Base-by-base conservation (phyloP, 2,888 invertebrate genomes). In the Ichneumoninae sp. region DNA sequence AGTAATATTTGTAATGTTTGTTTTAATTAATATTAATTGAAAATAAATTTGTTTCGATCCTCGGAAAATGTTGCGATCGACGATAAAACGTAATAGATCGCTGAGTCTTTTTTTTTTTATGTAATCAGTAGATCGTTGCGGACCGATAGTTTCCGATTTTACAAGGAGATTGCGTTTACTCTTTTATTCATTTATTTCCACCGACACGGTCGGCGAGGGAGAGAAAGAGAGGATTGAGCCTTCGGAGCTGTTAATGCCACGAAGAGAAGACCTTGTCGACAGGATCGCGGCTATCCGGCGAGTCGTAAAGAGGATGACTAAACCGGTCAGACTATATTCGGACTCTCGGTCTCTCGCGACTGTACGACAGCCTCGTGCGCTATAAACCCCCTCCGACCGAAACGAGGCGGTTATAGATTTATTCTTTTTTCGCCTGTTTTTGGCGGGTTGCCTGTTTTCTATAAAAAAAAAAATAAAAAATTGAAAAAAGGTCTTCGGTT, bases 311-410 rank as follows among this genome's bases (percentile, higher is more conserved):
- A 78, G 74, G 87, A 86, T 87, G 87, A 87, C 86, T 87, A 85
- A 87, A 87, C 82, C 82, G 80, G 82, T 85, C 87, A 82, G 86
- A 86, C 86, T 87, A 87, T 87, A 87, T 87, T 87, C 87, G 86
- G 87, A 82, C 68, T 75, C 86, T 82, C 75, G 80, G 40, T 54
- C 70, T 80, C 74, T 79, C 68, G 86, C 84, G 57, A 79, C 77
- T 44, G 1, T 72, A 77, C 52, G 84, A n/a, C n/a, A 44, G 30
- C 74, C 47, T 47, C 74, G 62, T 62, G 62, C 68, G 78, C 86
- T 85, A 78, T 75, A 80, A 68, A 82, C 84, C 80, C 76, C 85
- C 44, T 44, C 60, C 52, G 69, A 84, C 69, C 62, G 57, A 71
- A 57, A 36, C 50, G 71, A 16, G 26, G 47, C 62, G 30, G 72